A percentile compares a stretch with the other conserved stretches of the same genome.
Conservation (phyloP, 2,888 invertebrate species). For the Hirtodrosophila histrioides region DNA sequence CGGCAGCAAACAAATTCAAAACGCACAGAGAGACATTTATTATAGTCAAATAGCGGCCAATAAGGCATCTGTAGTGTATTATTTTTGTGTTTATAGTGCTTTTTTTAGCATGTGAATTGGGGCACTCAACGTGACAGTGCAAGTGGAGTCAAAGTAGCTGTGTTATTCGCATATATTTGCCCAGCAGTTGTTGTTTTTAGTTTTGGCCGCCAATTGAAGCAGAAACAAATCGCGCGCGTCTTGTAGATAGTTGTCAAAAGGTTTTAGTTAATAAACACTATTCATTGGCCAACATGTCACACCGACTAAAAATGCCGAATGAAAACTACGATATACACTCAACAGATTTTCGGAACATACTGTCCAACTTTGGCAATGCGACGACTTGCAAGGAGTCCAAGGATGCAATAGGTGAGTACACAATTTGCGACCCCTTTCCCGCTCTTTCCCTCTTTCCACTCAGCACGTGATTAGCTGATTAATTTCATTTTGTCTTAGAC, state of each 20-base stretch:
- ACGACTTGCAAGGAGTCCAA: conserved; percentile 15
- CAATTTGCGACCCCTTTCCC: not conserved
- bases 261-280: not conserved
- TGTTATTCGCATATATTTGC: conserved; percentile 18
- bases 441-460: not conserved
- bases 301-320: conserved; percentile 1
- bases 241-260: not conserved
- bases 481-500: conserved; percentile 6
- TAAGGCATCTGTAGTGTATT: not conserved
- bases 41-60: conserved; percentile 15
- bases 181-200: conserved; percentile 19
- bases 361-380: conserved; percentile 6
- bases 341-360: conserved; percentile 12
- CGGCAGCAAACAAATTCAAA: conserved; percentile 32
- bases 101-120: conserved; percentile 15
- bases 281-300: not conserved
- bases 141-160: conserved; percentile 2
- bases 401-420: conserved; percentile 22
- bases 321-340: conserved; percentile 3
- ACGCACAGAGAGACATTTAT: not conserved
- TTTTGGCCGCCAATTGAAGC: conserved; percentile 1
- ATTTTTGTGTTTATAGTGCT: conserved; percentile 1
- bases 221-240: conserved; percentile 15
- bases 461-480: too few relatives aligned
- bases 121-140: not conserved